Evolutionary conservation across 53 echinoderm and acorn worm genomes (phyloP).

Genomic region (Temnopleurus reevesii): DNA sequence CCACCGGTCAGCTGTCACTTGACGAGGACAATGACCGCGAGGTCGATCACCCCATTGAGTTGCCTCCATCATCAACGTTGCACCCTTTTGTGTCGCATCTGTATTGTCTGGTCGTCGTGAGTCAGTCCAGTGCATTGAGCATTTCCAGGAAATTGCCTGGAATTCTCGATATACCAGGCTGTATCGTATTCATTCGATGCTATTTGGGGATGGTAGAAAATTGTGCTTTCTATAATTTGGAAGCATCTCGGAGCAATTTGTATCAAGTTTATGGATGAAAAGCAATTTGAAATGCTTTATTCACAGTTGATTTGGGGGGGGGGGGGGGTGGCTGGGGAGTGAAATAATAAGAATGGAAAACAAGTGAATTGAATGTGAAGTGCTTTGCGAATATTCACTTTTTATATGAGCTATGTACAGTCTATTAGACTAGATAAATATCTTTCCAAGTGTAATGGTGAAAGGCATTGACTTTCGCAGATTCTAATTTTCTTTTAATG

Average conservation of each 20-base stretch:
- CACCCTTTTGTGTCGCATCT: neutral
- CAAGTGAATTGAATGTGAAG: no score
- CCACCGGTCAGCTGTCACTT: neutral
- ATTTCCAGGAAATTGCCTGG: constrained; percentile 1
- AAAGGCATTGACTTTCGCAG: no score
- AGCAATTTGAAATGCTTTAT: no score
- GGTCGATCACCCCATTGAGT: neutral
- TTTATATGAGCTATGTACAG: no score
- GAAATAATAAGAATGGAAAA: no score
- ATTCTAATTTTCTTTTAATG: no score
- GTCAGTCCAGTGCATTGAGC: neutral
- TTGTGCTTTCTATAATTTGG: neutral
- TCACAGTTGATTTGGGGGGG: no score
- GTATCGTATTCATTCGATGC: neutral
- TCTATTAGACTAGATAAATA: no score
- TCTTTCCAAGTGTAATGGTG: no score
- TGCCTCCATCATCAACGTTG: neutral
- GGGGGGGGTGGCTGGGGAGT: no score
- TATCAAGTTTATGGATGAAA: no score
- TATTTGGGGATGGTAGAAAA: neutral
- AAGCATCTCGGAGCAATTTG: neutral
- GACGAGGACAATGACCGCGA: neutral
- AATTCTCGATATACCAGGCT: neutral
- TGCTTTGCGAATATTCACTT: no score
- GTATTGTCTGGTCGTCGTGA: neutral